phyloP scores from a whole-genome alignment of 2,888 invertebrate species.

The Acleris emargana region DNA sequence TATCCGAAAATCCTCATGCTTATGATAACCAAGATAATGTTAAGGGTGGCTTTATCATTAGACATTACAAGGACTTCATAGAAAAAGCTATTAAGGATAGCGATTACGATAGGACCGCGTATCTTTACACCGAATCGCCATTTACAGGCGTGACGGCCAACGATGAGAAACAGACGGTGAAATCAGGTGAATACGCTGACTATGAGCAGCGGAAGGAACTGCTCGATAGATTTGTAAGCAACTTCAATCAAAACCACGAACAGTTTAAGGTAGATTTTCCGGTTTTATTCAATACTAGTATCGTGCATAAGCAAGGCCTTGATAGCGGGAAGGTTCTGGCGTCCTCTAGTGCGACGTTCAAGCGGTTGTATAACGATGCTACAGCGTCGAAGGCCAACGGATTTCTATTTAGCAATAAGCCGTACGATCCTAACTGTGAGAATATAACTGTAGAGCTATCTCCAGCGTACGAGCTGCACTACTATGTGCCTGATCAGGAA shows the following conservation, averaged over 20 bases:
- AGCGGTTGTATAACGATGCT: conserved; percentile 51
- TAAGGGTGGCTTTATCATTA: conserved; percentile 65
- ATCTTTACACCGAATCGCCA: conserved; percentile 50
- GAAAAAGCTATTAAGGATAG: conserved; percentile 55
- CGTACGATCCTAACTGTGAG: conserved; percentile 61
- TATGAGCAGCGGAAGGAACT: conserved; percentile 67
- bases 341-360: conserved; percentile 63
- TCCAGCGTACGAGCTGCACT: conserved; percentile 74
- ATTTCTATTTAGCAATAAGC: conserved; percentile 37
- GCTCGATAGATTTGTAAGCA: conserved; percentile 65
- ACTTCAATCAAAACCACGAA: conserved; percentile 70
- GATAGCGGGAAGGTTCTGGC: conserved; percentile 50
- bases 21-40: conserved; percentile 43
- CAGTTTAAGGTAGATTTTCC: conserved; percentile 69
- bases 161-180: conserved; percentile 38
- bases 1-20: background rate
- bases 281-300: conserved; percentile 67
- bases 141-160: conserved; percentile 47
- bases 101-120: conserved; percentile 55
- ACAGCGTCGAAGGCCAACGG: conserved; percentile 36
- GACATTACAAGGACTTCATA: conserved; percentile 66
- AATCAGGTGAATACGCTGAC: conserved; percentile 52
- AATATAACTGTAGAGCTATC: conserved; percentile 64
- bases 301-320: conserved; percentile 55
- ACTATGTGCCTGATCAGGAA: conserved; percentile 74